Base-by-base conservation (phyloP, 2,113 vertebrate species). In the Lasiurus borealis region DNA sequence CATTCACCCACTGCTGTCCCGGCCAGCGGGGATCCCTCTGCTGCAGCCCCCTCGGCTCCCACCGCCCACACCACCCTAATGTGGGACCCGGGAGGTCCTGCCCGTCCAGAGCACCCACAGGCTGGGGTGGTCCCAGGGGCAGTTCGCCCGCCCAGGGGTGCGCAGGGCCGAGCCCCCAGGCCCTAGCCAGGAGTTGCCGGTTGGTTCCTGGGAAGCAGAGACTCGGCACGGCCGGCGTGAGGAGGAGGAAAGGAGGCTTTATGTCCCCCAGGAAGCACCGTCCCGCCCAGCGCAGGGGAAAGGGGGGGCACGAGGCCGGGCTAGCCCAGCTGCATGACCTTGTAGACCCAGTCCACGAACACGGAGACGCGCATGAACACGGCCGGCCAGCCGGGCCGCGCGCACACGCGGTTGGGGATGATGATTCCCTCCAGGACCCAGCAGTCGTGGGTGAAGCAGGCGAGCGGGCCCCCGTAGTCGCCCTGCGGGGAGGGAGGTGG, bases 371-470 rank as follows among this genome's bases (percentile, higher is more conserved):
- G 99, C 95, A 98, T 99, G 97, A 99, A 99, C 98, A 99, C 98
- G 72, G 99, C 99, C 0, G 99, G 99, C 95, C 99, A 99, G 19
- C 98, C 98, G 0, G 97, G 98, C 97, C 99, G 99, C 88, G 99
- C 99, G 0, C 99, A 99, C 80, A 99, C 99, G 2, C 99, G 98
- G 97, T 99, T 99, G 1, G 99, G 99, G 84, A 99, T 99, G 96
- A 99, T 99, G 78, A 99, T 99, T 1, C 99, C 99, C 96, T 99
- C 98, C 14, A 99, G 98, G 73, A 99, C 99, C 99, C 99, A 99
- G 98, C 99, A 99, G 96, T 99, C 98, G 0, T 98, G 98, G 0
- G 99, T 99, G 96, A 99, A 98, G 97, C 99, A 99, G 86, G 99
- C 99, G 93, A 99, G 98, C 0, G 99, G 99, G 13, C 99, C 99